These are phyloP conservation scores for Zenarchopterus dispar DNA, from an alignment of 2,797 vertebrate genomes.

Conservation along the genomic window DNA sequence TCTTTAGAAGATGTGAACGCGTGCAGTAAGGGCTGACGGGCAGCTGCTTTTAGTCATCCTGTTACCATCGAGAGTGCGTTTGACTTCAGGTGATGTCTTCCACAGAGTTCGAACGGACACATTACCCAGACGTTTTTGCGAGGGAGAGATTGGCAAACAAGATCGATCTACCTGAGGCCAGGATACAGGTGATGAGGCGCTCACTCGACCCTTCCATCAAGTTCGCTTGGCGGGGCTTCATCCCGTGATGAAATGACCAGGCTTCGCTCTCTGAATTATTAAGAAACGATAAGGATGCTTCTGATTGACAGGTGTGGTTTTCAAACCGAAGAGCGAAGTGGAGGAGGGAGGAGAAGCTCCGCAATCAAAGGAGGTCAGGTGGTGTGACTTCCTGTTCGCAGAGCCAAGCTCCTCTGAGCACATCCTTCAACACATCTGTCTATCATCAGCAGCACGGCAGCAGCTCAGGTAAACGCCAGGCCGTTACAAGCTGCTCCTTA, in stretches of 20 bases:
- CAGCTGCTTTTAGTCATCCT: slow-evolving; percentile 18
- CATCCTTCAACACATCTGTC: slow-evolving; percentile 84
- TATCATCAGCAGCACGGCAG: slow-evolving; percentile 85
- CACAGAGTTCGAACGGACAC: slow-evolving; percentile 89
- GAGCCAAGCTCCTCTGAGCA: slow-evolving; percentile 82
- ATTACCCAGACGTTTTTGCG: slow-evolving; percentile 90
- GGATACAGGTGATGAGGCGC: slow-evolving; percentile 84
- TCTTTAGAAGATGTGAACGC: slow-evolving; percentile 19
- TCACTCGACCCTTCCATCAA: neutral
- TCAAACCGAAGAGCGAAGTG: slow-evolving; percentile 91
- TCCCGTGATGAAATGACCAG: too few species aligned
- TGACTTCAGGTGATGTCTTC: slow-evolving; percentile 57
- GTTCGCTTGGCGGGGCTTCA: too few species aligned
- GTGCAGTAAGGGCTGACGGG: slow-evolving; percentile 8
- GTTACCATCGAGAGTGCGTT: slow-evolving; percentile 21
- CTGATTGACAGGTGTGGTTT: slow-evolving; percentile 87
- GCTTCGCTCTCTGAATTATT: too few species aligned
- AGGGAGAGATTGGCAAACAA: slow-evolving; percentile 89
- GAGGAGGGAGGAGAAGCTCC: slow-evolving; percentile 90
- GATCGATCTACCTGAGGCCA: slow-evolving; percentile 89
- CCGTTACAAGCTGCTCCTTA: neutral
- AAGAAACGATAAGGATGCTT: neutral
- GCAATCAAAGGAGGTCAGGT: slow-evolving; percentile 86
- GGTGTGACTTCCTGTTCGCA: slow-evolving; percentile 82
- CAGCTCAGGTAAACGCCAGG: slow-evolving; percentile 76